Evolutionary conservation across 2,113 vertebrate genomes (phyloP), one percentile per base, ranked within the genome.

Genomic region (Dicrurus megarhynchus): DNA sequence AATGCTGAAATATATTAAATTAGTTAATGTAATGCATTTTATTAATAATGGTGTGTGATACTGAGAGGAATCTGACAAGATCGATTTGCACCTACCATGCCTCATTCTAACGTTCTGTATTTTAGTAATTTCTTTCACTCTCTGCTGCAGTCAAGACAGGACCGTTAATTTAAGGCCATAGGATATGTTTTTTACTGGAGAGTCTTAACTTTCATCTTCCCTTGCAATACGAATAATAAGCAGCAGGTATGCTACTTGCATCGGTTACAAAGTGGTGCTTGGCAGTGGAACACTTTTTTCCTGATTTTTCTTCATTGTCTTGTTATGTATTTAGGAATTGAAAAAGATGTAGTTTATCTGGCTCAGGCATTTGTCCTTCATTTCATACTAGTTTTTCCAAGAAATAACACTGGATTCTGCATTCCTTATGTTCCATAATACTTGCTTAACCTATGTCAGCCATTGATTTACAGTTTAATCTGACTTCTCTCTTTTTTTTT

Each of bases 401-500:
- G 86, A 90, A 83, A 80, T 42, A 68, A 55, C 23, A 53, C 12
- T 64, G n/a, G 18, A 23, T 89, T 85, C 76, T 90, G 60, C 24
- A 3, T 91, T 90, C 59, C 37, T 14, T 91, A 71, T 90, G 71
- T 88, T 93, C 63, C 60, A 37, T 59, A 93, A 49, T 0, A 0
- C 73, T 94, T 87, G 68, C 67, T 90, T 89, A 70, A 63, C 44
- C 49, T 81, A 35, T 60, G 42, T 68, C 90, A 91, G 24, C 77
- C 57, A 79, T 67, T 87, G 83, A 96, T 95, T 60, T 93, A 87
- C 49, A 86, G 57, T 87, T 94, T 94, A 68, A 96, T 96, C 82
- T 95, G 37, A 91, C 93, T 97, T 87, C 15, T 60, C 14, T 75
- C 24, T 41, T 39, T 42, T 37, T 26, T 50, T 18, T 50, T 12